Evolutionary conservation across 2,797 vertebrate genomes (phyloP).

Genomic region (Brachyrhaphis roseni): DNA sequence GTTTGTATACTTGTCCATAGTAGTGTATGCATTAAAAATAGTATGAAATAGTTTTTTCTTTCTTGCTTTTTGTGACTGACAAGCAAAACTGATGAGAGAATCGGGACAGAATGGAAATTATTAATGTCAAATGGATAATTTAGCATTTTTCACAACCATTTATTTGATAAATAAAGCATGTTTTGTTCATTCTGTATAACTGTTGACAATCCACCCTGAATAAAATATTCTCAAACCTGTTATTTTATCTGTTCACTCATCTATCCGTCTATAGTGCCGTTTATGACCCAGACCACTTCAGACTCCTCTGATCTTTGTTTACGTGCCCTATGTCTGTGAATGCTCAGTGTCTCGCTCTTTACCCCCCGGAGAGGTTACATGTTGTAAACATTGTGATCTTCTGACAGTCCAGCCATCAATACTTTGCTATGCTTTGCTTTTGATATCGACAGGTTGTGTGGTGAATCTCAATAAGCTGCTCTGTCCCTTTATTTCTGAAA

Average conservation of each 20-base stretch:
- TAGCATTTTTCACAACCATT: neutral
- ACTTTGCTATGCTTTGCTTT: slow-evolving; percentile 29
- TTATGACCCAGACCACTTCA: slow-evolving; percentile 34
- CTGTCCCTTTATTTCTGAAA: slow-evolving; percentile 29
- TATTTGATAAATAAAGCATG: slow-evolving; percentile 20
- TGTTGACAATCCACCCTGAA: slow-evolving; percentile 1
- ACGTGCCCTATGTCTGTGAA: slow-evolving; percentile 34
- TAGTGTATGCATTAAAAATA: neutral
- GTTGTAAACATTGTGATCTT: slow-evolving; percentile 51
- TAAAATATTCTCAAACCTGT: slow-evolving; percentile 14
- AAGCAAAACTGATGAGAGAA: slow-evolving; percentile 33
- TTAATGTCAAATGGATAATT: slow-evolving; percentile 29
- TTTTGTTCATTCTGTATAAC: neutral
- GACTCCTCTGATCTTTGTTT: slow-evolving; percentile 45
- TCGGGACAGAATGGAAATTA: slow-evolving; percentile 21
- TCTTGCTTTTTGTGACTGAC: neutral
- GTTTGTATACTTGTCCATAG: neutral
- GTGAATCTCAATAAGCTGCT: slow-evolving; percentile 43
- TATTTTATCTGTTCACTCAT: slow-evolving; percentile 16
- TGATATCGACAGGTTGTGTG: slow-evolving; percentile 23
- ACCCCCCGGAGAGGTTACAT: slow-evolving; percentile 18
- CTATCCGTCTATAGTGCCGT: slow-evolving; percentile 8
- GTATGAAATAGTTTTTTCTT: neutral
- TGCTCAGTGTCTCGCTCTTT: slow-evolving; percentile 27
- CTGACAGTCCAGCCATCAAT: slow-evolving; percentile 49